Percentiles rank a stretch among this genome's conserved stretches.
Conservation (phyloP, 2,888 invertebrate species). For the Rapana venosa region DNA sequence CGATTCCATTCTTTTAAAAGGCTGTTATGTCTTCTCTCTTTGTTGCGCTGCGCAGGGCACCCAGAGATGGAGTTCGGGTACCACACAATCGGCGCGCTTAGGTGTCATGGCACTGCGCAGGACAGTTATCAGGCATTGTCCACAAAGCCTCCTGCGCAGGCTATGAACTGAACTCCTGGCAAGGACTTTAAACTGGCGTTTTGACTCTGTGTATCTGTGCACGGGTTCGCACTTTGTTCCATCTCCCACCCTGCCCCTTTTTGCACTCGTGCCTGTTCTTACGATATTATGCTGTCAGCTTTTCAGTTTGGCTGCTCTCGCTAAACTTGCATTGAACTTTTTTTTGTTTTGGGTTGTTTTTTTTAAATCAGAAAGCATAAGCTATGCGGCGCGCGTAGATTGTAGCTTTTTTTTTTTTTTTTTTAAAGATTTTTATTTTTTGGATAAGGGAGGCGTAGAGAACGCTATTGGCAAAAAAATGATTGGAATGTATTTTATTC, state of each 20-base stretch:
- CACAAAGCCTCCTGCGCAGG: slow-evolving; percentile 21
- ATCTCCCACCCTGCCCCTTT: not conserved
- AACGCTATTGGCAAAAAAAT: not conserved
- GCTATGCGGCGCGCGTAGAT: not conserved
- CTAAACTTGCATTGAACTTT: not conserved
- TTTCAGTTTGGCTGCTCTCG: not conserved
- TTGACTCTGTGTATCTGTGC: not conserved
- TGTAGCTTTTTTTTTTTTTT: not conserved
- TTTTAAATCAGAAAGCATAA: not conserved
- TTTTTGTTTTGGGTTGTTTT: not conserved
- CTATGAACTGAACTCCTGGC: not conserved
- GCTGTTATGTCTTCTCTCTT: slow-evolving; percentile 4
- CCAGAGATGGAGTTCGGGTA: slow-evolving; percentile 50
- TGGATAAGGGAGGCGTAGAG: not conserved
- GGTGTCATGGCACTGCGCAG: slow-evolving; percentile 44
- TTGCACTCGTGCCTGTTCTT: not conserved
- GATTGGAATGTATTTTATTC: not conserved
- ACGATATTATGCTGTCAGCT: not conserved
- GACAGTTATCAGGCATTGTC: not conserved
- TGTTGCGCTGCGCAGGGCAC: slow-evolving; percentile 45
- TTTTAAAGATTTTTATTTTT: not conserved
- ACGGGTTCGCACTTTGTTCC: not conserved
- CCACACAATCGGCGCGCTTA: slow-evolving; percentile 51
- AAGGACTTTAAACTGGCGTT: not conserved
- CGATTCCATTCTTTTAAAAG: not conserved